A percentile compares a stretch with the other conserved stretches of the same genome.
Evolutionary conservation across 2,888 invertebrate species (phyloP).

Genomic region (Habrosyne pyritoides): DNA sequence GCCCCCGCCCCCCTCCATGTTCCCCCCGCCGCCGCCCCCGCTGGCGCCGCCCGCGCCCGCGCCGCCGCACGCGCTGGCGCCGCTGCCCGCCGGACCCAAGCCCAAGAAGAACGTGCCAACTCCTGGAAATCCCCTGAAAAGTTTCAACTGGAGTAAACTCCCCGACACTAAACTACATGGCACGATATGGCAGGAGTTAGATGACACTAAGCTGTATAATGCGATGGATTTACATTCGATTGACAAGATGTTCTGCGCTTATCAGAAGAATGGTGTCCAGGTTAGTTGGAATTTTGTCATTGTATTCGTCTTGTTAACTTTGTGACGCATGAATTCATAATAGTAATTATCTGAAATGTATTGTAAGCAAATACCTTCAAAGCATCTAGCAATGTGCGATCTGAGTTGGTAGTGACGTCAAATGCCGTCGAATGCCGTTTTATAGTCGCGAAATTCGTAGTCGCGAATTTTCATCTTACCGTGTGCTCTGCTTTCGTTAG

Average conservation of each 20-base stretch:
- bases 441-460: no score
- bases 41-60: conserved; percentile 85
- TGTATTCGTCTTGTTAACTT: no score
- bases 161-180: conserved; percentile 95
- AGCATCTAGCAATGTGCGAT: no score
- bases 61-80: conserved; percentile 84
- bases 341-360: no score
- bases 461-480: no score
- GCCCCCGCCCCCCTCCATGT: conserved; percentile 73
- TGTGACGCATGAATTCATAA: no score
- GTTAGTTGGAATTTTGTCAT: conserved; percentile 56
- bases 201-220: conserved; percentile 95
- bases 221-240: conserved; percentile 95
- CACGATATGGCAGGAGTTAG: conserved; percentile 97
- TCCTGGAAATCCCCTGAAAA: conserved; percentile 95
- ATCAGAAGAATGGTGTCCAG: conserved; percentile 95
- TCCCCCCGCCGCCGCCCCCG: conserved; percentile 81
- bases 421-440: no score
- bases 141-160: conserved; percentile 98
- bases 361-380: no score
- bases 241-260: conserved; percentile 97
- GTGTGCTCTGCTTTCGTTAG: no score
- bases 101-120: conserved; percentile 95
- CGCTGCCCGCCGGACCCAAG: conserved; percentile 79
- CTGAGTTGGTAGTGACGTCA: no score